Evolutionary conservation across 2,888 invertebrate genomes (phyloP), one percentile per base, ranked within the genome.

Genomic region (Serripes groenlandicus): DNA sequence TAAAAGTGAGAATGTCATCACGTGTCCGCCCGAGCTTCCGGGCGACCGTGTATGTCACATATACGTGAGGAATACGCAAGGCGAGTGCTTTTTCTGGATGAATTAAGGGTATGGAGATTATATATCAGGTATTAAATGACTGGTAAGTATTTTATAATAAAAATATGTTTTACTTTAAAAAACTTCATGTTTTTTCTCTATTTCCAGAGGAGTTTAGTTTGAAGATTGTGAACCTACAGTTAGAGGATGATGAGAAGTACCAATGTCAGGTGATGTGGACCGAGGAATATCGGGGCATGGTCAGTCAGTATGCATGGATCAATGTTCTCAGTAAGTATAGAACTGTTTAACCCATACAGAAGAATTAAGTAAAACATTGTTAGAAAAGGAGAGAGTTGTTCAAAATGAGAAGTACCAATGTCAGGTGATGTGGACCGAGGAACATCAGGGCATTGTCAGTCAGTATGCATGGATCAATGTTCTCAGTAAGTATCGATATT

Each of bases 371-470:
- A 95, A 99, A 94, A 97, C 98, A 95, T 98, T 99, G 92, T 96
- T 96, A 92, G 97, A 98, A 42, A 97, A 98, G 75, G 97, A 97
- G 93, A 95, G 99, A 93, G 98, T 98, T 92, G 99, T n/a, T n/a
- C n/a, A 99, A 94, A 98, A 99, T 93, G 98, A 98, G 18, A 96
- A 96, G 91, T 99, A 98, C 95, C 98, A 98, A 95, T 99, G 99
- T 95, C 98, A 99, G 96, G 98, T 98, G 90, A 97, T 97, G 88
- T 97, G 98, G 5, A 92, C 94, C 4, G 91, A 92, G 0, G 97
- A 97, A 0, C 96, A 96, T 2, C 94, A 95, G 77, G 96, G 97
- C 86, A 97, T 98, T 90, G 96, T 98, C 91, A 98, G 98, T 87
- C 96, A 97, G 89, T 97, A 97, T 95, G 98, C 98, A 80, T 96